phyloP scores from a whole-genome alignment of 2,797 vertebrate species.

The Galaxias olidus region DNA sequence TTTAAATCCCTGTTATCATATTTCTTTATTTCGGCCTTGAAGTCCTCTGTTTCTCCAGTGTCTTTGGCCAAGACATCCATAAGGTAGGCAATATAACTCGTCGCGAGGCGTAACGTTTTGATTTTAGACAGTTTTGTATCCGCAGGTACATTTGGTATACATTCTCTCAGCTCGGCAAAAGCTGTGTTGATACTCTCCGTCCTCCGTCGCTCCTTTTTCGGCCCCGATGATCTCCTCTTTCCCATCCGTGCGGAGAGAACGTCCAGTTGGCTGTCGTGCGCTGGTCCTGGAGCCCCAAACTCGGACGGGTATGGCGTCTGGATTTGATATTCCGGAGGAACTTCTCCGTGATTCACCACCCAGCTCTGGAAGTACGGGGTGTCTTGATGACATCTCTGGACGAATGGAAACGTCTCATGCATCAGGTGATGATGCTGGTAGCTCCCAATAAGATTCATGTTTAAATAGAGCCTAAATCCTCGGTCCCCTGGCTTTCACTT shows the following conservation, averaged over 20 bases:
- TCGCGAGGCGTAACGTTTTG: conserved; percentile 86
- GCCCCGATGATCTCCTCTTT: conserved; percentile 79
- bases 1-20: conserved; percentile 85
- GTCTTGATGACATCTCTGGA: conserved; percentile 89
- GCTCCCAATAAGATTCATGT: conserved; percentile 92
- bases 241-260: conserved; percentile 77
- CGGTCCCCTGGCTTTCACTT: background rate
- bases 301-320: conserved; percentile 69
- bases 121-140: conserved; percentile 92
- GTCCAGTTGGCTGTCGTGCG: conserved; percentile 75
- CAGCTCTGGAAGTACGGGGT: conserved; percentile 88
- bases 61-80: conserved; percentile 94
- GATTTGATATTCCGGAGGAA: conserved; percentile 78
- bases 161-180: conserved; percentile 86
- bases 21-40: conserved; percentile 94
- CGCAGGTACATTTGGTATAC: conserved; percentile 88
- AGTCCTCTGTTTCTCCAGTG: conserved; percentile 86
- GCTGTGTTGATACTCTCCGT: conserved; percentile 94
- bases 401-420: conserved; percentile 90
- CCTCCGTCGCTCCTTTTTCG: conserved; percentile 89
- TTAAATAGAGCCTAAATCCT: conserved; percentile 11
- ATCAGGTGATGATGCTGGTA: conserved; percentile 90
- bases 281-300: conserved; percentile 64
- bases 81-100: conserved; percentile 89
- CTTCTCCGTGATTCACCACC: conserved; percentile 86